Conservation (phyloP, 2,888 invertebrate genomes). For the Elmis aenea region DNA sequence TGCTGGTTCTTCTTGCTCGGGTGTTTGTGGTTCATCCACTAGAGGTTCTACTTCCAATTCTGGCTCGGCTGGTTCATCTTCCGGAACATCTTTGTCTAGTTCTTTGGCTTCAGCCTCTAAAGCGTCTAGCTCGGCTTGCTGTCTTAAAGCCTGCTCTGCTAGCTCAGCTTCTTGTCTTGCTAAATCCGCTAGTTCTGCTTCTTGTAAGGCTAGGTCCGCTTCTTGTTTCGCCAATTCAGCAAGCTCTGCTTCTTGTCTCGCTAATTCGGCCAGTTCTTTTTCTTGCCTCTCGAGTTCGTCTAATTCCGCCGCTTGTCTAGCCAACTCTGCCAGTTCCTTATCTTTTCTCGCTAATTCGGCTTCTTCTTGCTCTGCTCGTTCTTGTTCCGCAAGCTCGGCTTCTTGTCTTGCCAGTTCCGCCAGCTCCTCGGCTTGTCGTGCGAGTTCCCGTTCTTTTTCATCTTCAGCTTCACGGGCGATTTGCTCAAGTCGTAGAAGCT, state of each 20-base stretch:
- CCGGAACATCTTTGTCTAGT: conserved; percentile 14
- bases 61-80: conserved; percentile 15
- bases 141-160: conserved; percentile 15
- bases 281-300: conserved; percentile 53
- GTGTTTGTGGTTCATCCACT: no score
- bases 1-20: conserved; percentile 46
- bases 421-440: conserved; percentile 54
- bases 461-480: conserved; percentile 59
- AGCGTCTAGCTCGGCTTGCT: conserved; percentile 31
- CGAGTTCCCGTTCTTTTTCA: conserved; percentile 62
- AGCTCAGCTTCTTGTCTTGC: conserved; percentile 25
- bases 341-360: conserved; percentile 48
- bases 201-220: conserved; percentile 32
- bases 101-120: conserved; percentile 34
- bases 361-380: conserved; percentile 55
- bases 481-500: conserved; percentile 54
- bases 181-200: conserved; percentile 35
- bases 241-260: conserved; percentile 56
- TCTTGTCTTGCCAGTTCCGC: conserved; percentile 52
- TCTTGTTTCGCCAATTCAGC: conserved; percentile 47
- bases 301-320: conserved; percentile 58
- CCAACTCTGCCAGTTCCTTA: conserved; percentile 51
- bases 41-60: neutral
- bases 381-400: conserved; percentile 59
- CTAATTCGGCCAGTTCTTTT: conserved; percentile 50